Evolutionary conservation across 1,140 invertebrate species (phyloP), one percentile per base, ranked within the genome.

Genomic region (Lordiphosa clarofinis): DNA sequence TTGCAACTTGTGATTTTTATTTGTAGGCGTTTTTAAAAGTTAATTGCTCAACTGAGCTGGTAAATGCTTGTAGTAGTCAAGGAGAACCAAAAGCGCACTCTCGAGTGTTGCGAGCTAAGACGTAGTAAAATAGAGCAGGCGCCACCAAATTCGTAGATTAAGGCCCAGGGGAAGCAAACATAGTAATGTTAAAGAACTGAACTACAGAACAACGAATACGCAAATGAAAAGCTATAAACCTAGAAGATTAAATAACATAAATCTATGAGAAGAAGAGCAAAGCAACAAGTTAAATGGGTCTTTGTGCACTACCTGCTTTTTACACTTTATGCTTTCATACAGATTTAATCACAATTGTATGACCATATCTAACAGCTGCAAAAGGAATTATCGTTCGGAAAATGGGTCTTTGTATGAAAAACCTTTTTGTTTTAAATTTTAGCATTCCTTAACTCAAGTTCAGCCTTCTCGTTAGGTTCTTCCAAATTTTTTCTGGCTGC

Each of bases 151-250:
- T 81, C 76, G 67, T 42, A 82, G 71, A 61, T 76, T 72, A 75
- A 81, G 72, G 64, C 68, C 71, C 56, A 44, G 9, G 43, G 49
- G 44, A 21, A 42, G 54, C 19, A 10, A 53, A 12, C 48, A 37
- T 67, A 72, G 55, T 11, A 52, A 64, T 54, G 75, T 72, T 75
- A 76, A 76, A 82, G 72, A 82, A 76, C 76, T 81, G 68, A 72
- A 56, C 76, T 42, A 82, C 76, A 81, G 47, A 4, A 4, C 47
- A 0, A 52, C 13, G n/a, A 13, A 8, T 15, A 39, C 1, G 15
- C 46, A 31, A 33, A 48, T 48, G 7, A 36, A 2, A 19, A 19
- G 19, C n/a, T 13, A 13, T 4, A 35, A 33, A 10, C 28, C 8
- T 48, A 1, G 28, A 28, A 46, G 24, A 4, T 21, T 5, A n/a